A percentile compares a stretch with the other conserved stretches of the same genome.
Conservation (phyloP, 1,140 invertebrate genomes). For the Zophobas atratus region DNA sequence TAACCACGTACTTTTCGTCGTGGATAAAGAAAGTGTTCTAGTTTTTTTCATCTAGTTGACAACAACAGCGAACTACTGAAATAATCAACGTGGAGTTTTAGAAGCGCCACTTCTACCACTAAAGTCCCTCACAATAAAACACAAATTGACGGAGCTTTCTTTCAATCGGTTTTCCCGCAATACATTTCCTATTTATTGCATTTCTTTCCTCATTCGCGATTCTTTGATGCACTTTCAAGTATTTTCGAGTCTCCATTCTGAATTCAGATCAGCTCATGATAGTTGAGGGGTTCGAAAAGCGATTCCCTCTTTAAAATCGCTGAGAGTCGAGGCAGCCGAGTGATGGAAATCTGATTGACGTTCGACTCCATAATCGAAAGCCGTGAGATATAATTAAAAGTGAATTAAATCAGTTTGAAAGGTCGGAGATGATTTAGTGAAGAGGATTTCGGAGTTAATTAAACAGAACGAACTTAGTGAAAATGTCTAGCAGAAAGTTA, state of each 20-base stretch:
- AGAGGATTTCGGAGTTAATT: no score
- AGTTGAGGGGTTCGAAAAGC: conserved; percentile 36
- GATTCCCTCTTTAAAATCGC: conserved; percentile 35
- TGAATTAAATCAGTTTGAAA: no score
- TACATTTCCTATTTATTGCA: conserved; percentile 37
- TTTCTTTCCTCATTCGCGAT: conserved; percentile 20
- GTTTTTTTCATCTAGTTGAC: no score
- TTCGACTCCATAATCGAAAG: conserved; percentile 28
- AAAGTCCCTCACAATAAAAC: no score
- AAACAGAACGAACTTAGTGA: no score
- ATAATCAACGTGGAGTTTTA: no score
- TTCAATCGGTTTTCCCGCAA: conserved; percentile 12
- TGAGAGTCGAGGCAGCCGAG: conserved; percentile 9
- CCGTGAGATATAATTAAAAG: conserved; percentile 7
- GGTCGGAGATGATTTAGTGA: no score
- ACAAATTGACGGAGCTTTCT: conserved; percentile 37
- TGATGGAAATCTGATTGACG: conserved; percentile 42
- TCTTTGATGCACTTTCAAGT: conserved; percentile 47
- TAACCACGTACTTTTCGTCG: no score
- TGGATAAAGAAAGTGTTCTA: no score
- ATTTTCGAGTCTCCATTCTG: conserved; percentile 42
- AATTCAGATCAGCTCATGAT: conserved; percentile 45
- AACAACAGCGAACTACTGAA: no score
- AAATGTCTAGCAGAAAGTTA: no score
- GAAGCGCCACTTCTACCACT: no score